These are phyloP conservation scores for Megamerina dolium DNA, from an alignment of 2,888 invertebrate species.

Conservation along the genomic window DNA sequence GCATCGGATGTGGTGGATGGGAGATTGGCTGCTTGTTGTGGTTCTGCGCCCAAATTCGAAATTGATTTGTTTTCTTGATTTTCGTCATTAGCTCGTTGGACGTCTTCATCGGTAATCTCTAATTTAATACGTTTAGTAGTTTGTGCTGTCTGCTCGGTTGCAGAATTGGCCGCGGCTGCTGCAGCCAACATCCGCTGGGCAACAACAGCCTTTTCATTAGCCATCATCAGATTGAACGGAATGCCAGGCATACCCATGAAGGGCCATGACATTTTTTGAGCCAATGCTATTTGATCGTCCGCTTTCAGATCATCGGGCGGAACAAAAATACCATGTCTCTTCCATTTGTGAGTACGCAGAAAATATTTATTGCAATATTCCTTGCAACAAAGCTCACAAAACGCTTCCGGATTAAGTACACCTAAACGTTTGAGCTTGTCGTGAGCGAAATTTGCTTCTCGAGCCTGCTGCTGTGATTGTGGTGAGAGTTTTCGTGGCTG, in stretches of 20 bases:
- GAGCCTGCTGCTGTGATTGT: constrained; percentile 58
- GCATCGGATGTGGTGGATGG: constrained; percentile 22
- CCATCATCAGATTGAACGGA: constrained; percentile 70
- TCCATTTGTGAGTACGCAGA: constrained; percentile 84
- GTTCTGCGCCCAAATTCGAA: constrained; percentile 7
- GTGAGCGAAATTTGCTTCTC: constrained; percentile 66
- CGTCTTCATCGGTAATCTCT: constrained; percentile 27
- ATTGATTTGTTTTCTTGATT: constrained; percentile 21
- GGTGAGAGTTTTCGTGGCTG: constrained; percentile 57
- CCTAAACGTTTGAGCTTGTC: constrained; percentile 73
- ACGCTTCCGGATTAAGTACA: constrained; percentile 81
- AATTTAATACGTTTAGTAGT: constrained; percentile 40
- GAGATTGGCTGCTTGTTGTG: constrained; percentile 10
- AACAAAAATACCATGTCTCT: constrained; percentile 79
- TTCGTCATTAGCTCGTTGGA: constrained; percentile 20
- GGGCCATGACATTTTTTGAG: constrained; percentile 47
- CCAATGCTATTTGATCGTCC: constrained; percentile 44
- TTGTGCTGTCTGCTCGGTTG: constrained; percentile 19
- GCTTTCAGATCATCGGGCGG: constrained; percentile 61
- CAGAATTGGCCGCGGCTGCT: constrained; percentile 19
- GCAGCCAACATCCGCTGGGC: constrained; percentile 28
- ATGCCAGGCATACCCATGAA: constrained; percentile 56
- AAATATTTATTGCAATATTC: constrained; percentile 93
- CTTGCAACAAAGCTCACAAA: constrained; percentile 88
- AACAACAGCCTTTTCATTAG: constrained; percentile 27